Evolutionary conservation across 2,888 invertebrate species (phyloP), one percentile per base, ranked within the genome.

Genomic region (Cerceris ruficornis): DNA sequence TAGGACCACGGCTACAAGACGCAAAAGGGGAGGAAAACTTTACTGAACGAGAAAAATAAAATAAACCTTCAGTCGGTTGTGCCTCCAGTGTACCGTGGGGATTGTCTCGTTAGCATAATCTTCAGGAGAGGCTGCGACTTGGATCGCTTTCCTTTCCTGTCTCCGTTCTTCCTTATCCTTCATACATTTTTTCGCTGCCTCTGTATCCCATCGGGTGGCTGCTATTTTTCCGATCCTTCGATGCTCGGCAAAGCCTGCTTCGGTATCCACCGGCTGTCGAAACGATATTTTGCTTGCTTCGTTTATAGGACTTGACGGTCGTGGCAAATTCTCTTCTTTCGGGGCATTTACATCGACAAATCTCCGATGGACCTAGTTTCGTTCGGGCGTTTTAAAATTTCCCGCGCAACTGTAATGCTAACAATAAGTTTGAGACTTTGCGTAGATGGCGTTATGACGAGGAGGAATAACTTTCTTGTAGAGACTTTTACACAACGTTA

Each of bases 91-190:
- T 73, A 83, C 77, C 80, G 70, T 70, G 73, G 80, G 86, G 86
- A 86, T 89, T 85, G 86, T 86, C 87, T 89, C 86, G 88, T 90
- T 90, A 90, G 88, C 90, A 90, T 90, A 90, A 90, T 90, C 89
- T 86, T 81, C 78, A 84, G 85, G 81, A 88, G 85, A 85, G 83
- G 84, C 83, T 86, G 85, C 77, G 79, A 85, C 79, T 84, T 83
- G 72, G 62, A 75, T 80, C 69, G 79, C 59, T 62, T 75, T 76
- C 46, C 15, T 58, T 52, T 62, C 42, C 54, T 62, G 13, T 15
- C n/a, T 54, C 52, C 46, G 14, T 17, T 39, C 11, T 2, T 42
- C 7, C 28, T 54, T 43, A 39, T 46, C 49, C 14, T 39, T 42
- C 41, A 6, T 59, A 58, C 58, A n/a, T 59, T 65, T 52, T 28